Conservation (phyloP, 1,140 invertebrate genomes). For the Aphis gossypii region DNA sequence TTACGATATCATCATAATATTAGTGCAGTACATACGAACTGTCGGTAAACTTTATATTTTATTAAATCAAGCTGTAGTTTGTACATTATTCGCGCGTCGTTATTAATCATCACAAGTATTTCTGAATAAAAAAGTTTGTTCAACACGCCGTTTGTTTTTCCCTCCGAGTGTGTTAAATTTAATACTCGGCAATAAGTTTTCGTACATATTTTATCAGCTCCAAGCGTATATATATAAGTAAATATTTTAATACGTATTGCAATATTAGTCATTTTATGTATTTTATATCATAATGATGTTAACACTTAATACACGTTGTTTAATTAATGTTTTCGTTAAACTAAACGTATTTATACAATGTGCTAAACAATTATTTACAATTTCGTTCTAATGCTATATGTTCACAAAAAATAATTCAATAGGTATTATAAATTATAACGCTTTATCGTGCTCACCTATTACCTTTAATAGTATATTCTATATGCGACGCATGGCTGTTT, state of each 20-base stretch:
- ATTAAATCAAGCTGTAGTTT: neutral
- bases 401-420: neutral
- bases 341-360: neutral
- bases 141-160: neutral
- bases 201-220: neutral
- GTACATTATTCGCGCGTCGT: neutral
- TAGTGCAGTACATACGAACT: neutral
- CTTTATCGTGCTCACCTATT: neutral
- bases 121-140: constrained; percentile 3
- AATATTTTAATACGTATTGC: neutral
- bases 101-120: neutral
- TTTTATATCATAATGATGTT: neutral
- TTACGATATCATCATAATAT: neutral
- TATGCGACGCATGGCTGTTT: neutral
- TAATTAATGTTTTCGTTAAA: neutral
- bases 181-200: neutral
- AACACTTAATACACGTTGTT: neutral
- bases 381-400: neutral
- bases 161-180: neutral
- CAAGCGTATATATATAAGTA: neutral
- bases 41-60: neutral
- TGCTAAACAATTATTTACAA: neutral
- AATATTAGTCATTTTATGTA: neutral
- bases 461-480: neutral
- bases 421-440: neutral